phyloP scores from a whole-genome alignment of 2,888 invertebrate genomes.

The Dendrolimus houi region DNA sequence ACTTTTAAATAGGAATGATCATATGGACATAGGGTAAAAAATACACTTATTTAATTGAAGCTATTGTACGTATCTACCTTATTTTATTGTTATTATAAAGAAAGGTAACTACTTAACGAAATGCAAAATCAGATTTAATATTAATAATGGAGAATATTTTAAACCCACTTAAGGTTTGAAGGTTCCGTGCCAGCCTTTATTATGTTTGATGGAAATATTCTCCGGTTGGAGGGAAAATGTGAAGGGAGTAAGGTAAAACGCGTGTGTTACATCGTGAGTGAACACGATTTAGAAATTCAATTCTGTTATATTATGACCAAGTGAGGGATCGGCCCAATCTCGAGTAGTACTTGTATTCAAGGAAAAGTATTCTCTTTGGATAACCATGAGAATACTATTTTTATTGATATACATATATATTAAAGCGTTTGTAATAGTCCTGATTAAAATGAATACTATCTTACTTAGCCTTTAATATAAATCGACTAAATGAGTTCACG shows the following conservation, averaged over 20 bases:
- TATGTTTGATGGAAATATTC: conserved; percentile 21
- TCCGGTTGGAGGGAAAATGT: conserved; percentile 13
- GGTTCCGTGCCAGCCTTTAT: conserved; percentile 18
- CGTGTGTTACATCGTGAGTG: neutral
- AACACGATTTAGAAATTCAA: neutral
- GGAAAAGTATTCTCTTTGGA: too few relatives aligned
- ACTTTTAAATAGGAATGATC: too few relatives aligned
- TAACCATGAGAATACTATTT: too few relatives aligned
- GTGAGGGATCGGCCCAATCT: neutral
- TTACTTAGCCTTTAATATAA: too few relatives aligned
- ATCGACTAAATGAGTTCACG: too few relatives aligned
- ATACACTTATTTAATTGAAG: too few relatives aligned
- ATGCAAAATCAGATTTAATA: conserved; percentile 6
- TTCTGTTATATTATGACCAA: neutral
- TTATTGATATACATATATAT: too few relatives aligned
- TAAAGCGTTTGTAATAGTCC: too few relatives aligned
- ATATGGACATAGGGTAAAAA: too few relatives aligned
- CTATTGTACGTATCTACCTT: neutral
- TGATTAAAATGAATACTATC: too few relatives aligned
- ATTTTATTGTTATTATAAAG: neutral
- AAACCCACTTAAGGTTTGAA: conserved; percentile 12
- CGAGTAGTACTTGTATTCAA: neutral
- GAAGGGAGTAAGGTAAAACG: conserved; percentile 1
- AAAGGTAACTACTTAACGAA: conserved; percentile 4
- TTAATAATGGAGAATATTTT: conserved; percentile 11